These are phyloP conservation scores for Poecilia picta DNA, from an alignment of 2,797 vertebrate genomes.

Conservation along the genomic window DNA sequence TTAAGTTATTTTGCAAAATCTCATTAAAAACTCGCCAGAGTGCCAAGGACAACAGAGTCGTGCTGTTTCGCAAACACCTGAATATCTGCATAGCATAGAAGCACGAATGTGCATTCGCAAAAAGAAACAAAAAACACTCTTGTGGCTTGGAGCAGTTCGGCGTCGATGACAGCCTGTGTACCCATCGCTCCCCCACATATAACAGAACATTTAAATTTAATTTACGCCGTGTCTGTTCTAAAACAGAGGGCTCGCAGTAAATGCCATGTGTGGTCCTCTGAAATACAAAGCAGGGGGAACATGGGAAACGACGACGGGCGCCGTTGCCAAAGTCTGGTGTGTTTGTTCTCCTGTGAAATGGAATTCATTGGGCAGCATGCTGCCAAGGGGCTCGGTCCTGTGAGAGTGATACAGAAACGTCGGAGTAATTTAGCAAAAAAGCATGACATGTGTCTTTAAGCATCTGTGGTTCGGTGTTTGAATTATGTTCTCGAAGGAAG, in stretches of 20 bases:
- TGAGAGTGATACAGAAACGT: constrained; percentile 51
- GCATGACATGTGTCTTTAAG: constrained; percentile 44
- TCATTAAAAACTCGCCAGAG: constrained; percentile 15
- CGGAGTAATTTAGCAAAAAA: constrained; percentile 43
- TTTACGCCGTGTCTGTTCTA: constrained; percentile 25
- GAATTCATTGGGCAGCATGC: constrained; percentile 55
- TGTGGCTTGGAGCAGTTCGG: constrained; percentile 62
- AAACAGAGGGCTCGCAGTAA: constrained; percentile 36
- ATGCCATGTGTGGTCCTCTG: constrained; percentile 55
- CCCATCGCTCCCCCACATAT: constrained; percentile 49
- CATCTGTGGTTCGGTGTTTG: constrained; percentile 31
- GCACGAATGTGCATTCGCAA: constrained; percentile 13
- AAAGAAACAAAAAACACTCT: constrained; percentile 29
- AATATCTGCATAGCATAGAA: constrained; percentile 13
- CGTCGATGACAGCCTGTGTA: constrained; percentile 47
- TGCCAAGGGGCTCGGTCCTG: constrained; percentile 61
- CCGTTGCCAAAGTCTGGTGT: constrained; percentile 39
- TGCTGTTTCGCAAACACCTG: constrained; percentile 39
- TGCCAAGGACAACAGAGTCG: constrained; percentile 12
- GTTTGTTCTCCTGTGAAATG: constrained; percentile 59
- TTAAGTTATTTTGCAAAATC: constrained; percentile 39
- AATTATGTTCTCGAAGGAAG: constrained; percentile 29
- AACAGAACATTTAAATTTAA: constrained; percentile 46
- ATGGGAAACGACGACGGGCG: constrained; percentile 56
- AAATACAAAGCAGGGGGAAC: constrained; percentile 60